Percentiles rank a stretch among this genome's conserved stretches.
phyloP scores from a whole-genome alignment of 1,140 invertebrate species.

The Aplysia californica region DNA sequence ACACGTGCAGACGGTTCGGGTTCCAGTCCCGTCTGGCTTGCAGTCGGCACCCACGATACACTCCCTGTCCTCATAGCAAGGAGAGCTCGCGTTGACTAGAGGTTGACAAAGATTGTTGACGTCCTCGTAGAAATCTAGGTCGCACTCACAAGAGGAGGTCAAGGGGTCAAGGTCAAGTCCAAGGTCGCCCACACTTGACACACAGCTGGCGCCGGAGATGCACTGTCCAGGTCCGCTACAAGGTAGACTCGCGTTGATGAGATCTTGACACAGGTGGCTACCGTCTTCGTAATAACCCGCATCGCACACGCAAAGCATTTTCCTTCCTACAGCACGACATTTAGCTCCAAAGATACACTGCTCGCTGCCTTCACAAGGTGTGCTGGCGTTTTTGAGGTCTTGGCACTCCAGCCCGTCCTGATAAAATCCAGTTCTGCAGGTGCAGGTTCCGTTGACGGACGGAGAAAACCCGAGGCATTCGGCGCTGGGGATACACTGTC shows the following conservation, averaged over 20 bases:
- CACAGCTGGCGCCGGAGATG: constrained; percentile 27
- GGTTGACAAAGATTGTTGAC: background rate
- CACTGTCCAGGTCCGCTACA: constrained; percentile 28
- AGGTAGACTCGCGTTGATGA: constrained; percentile 21
- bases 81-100: background rate
- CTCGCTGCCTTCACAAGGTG: constrained; percentile 9
- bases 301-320: background rate
- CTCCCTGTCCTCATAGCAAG: background rate
- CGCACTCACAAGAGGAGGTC: constrained; percentile 19
- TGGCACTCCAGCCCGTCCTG: constrained; percentile 12
- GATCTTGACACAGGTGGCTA: too few relatives aligned
- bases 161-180: constrained; percentile 14
- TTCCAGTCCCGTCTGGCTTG: background rate
- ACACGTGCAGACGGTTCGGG: constrained; percentile 10
- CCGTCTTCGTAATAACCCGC: constrained; percentile 3
- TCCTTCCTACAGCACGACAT: background rate
- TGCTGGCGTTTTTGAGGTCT: background rate
- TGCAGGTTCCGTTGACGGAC: constrained; percentile 21
- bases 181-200: background rate
- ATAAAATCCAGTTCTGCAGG: constrained; percentile 27
- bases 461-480: constrained; percentile 21
- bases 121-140: constrained; percentile 18
- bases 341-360: constrained; percentile 26
- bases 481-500: constrained; percentile 23
- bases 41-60: constrained; percentile 2